A percentile compares a stretch with the other conserved stretches of the same genome.
Conservation (phyloP, 2,888 invertebrate species). For the Tetragonula carbonaria region DNA sequence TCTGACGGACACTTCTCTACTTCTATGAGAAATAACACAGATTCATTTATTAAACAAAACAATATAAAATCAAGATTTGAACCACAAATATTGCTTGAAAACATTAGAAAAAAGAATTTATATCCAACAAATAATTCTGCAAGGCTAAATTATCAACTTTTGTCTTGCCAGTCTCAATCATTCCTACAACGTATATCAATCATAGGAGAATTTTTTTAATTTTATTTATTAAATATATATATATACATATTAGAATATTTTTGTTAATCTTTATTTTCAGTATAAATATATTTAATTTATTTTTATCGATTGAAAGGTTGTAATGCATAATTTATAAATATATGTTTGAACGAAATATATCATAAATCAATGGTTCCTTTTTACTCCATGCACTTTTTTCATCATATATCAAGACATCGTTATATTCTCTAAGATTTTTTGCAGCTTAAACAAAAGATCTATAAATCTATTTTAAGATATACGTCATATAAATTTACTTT, state of each 20-base stretch:
- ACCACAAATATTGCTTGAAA: constrained; percentile 89
- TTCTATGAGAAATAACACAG: constrained; percentile 67
- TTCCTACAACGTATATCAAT: constrained; percentile 91
- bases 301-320: background rate
- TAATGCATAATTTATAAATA: background rate
- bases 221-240: background rate
- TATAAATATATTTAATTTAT: background rate
- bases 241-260: background rate
- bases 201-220: constrained; percentile 90
- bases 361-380: no score
- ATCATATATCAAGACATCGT: no score
- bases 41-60: constrained; percentile 75
- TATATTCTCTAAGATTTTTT: no score
- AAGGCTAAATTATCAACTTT: constrained; percentile 87
- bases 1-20: constrained; percentile 70
- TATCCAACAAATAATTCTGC: constrained; percentile 87
- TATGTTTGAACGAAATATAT: background rate
- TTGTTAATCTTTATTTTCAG: background rate
- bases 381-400: no score
- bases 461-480: background rate
- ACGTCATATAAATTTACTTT: background rate
- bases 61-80: constrained; percentile 87
- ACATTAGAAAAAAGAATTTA: constrained; percentile 87
- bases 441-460: no score
- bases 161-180: constrained; percentile 92